A percentile compares a stretch with the other conserved stretches of the same genome.
phyloP scores from a whole-genome alignment of 2,797 vertebrate genomes.

The Tamandua tetradactyla region DNA sequence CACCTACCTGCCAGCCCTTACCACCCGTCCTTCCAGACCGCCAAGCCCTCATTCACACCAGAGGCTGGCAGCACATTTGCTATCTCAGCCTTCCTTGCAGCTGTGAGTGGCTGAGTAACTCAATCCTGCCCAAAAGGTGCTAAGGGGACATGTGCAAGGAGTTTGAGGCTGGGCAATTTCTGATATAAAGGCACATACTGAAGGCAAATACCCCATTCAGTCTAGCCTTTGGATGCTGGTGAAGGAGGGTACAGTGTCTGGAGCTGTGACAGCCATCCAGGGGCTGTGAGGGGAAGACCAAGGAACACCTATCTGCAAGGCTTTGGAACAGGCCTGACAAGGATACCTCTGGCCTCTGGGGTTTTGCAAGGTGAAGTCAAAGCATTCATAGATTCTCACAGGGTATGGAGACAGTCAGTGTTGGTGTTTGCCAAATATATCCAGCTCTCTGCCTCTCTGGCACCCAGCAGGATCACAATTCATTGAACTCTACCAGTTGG shows the following conservation, averaged over 20 bases:
- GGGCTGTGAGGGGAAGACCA: neutral
- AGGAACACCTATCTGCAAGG: neutral
- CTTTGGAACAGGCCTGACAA: neutral
- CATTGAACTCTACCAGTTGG: neutral
- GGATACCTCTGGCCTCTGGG: neutral
- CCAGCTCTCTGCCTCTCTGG: neutral
- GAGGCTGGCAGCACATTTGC: neutral
- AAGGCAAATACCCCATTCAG: too few relatives aligned
- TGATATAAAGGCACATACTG: neutral
- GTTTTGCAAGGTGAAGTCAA: neutral
- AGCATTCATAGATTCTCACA: neutral
- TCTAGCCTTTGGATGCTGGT: neutral
- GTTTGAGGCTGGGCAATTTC: neutral
- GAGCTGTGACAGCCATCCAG: neutral
- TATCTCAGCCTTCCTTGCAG: neutral
- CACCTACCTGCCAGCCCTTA: neutral
- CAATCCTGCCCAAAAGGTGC: neutral
- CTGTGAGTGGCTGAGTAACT: neutral
- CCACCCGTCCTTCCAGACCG: neutral
- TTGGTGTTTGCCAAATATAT: fast-evolving
- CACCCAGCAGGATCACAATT: neutral
- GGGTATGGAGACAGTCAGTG: neutral
- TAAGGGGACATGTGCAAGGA: neutral
- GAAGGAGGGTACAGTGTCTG: neutral
- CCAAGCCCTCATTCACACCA: neutral